A percentile compares a stretch with the other conserved stretches of the same genome.
These are phyloP conservation scores for Drosophila kikkawai DNA, from an alignment of 1,140 invertebrate species.

Conservation along the genomic window DNA sequence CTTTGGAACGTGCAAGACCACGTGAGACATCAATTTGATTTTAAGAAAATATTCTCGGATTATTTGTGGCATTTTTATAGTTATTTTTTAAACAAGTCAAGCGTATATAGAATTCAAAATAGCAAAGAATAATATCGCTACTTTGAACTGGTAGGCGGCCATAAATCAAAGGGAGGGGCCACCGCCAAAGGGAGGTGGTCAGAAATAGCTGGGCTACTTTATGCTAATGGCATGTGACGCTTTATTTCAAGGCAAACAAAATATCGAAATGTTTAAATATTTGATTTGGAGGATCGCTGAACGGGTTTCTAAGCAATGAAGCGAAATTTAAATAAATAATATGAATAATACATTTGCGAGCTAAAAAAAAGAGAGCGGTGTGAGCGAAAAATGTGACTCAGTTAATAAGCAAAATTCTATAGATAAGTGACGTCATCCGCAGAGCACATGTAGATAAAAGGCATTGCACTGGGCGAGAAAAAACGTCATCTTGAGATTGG, in stretches of 20 bases:
- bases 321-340: constrained; percentile 43
- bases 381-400: constrained; percentile 48
- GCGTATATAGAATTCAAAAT: constrained; percentile 39
- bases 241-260: constrained; percentile 62
- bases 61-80: constrained; percentile 64
- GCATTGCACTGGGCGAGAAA: neutral
- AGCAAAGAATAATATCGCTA: constrained; percentile 23
- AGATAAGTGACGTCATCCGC: constrained; percentile 63
- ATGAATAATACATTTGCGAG: constrained; percentile 69
- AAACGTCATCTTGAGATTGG: neutral
- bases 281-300: constrained; percentile 31
- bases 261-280: constrained; percentile 42
- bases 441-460: constrained; percentile 50
- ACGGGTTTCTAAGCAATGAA: constrained; percentile 37
- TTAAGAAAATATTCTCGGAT: constrained; percentile 23
- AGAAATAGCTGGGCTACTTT: constrained; percentile 71
- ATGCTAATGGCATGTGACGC: constrained; percentile 76
- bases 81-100: constrained; percentile 61
- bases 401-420: neutral
- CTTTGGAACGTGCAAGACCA: constrained; percentile 65
- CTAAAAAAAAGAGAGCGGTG: constrained; percentile 4
- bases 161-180: constrained; percentile 39
- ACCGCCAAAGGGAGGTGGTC: constrained; percentile 5
- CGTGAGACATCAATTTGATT: constrained; percentile 52
- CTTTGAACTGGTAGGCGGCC: constrained; percentile 49